phyloP scores from a whole-genome alignment of 1,140 invertebrate genomes.

The Drosophila kanapiae region DNA sequence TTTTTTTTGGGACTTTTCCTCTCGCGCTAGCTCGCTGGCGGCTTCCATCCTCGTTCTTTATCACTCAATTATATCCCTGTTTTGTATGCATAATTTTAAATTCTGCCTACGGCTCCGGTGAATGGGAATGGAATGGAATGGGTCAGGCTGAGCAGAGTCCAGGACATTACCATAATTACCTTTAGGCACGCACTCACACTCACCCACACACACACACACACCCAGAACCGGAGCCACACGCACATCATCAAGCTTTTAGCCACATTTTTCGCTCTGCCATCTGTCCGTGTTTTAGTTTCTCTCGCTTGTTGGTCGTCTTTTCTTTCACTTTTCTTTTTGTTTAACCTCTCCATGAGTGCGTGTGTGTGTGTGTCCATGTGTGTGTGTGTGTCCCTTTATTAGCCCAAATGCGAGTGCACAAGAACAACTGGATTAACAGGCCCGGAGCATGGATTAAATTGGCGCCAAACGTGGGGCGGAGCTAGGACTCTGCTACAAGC shows the following conservation, averaged over 20 bases:
- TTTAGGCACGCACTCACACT: conserved; percentile 36
- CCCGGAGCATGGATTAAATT: neutral
- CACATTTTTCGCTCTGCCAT: conserved; percentile 57
- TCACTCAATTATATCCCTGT: conserved; percentile 74
- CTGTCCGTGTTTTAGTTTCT: conserved; percentile 51
- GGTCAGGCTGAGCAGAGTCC: conserved; percentile 32
- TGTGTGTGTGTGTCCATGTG: conserved; percentile 18
- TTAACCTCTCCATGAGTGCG: conserved; percentile 19
- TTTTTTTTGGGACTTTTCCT: conserved; percentile 24
- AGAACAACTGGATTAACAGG: conserved; percentile 20
- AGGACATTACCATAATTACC: conserved; percentile 77
- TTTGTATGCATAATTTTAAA: conserved; percentile 77
- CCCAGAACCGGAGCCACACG: conserved; percentile 25
- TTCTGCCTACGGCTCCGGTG: conserved; percentile 35
- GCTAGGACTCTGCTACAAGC: neutral
- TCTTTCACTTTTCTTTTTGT: conserved; percentile 26
- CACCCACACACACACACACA: conserved; percentile 6
- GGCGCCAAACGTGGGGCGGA: conserved; percentile 19
- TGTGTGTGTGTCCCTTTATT: conserved; percentile 52
- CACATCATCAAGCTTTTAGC: conserved; percentile 36
- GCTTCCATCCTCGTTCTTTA: conserved; percentile 35
- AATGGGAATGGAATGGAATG: conserved; percentile 18
- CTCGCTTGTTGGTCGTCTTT: conserved; percentile 21
- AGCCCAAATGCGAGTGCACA: conserved; percentile 36
- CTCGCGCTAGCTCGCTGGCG: conserved; percentile 3